Evolutionary conservation across 2,113 vertebrate genomes (phyloP), one percentile per base, ranked within the genome.

Genomic region (Aythya baeri): DNA sequence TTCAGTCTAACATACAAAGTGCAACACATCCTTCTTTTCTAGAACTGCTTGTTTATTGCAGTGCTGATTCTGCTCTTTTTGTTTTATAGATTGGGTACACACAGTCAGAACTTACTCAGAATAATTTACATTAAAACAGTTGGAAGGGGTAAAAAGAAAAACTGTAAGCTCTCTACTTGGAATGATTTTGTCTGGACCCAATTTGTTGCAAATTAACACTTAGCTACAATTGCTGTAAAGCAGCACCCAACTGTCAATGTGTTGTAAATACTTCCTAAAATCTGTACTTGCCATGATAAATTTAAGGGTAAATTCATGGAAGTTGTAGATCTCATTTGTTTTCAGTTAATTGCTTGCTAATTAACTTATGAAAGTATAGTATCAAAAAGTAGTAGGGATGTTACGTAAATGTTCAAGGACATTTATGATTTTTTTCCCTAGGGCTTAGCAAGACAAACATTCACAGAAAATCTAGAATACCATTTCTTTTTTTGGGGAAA

Each of bases 1-100:
- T 95, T 93, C 95, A 83, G 66, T 76, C 78, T 93, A 74, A 91
- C 27, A 22, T 68, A 88, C 31, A 61, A 49, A 83, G 18, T 22
- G 17, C 41, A 85, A 8, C 17, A 31, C 59, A 84, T 75, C 25
- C 73, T 93, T 38, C 62, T 97, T 94, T 95, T 71, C 83, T 72
- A 71, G 71, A 96, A 81, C 23, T n/a, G 46, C 46, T 54, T 77
- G 20, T 63, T 90, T 93, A 83, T 75, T 89, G 71, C 38, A 94
- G 16, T 62, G 49, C 70, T 90, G 93, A 94, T 94, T 96, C 90
- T 93, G 59, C 41, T 89, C 74, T 22, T 84, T 71, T 81, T 59
- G 54, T 82, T 85, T 44, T 29, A 44, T 4, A 52, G 49, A 23
- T 2, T 36, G 20, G 44, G 10, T 18, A 75, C 16, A 52, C 52